phyloP scores from a whole-genome alignment of 2,113 vertebrate species.

The Pterophyllum scalare region DNA sequence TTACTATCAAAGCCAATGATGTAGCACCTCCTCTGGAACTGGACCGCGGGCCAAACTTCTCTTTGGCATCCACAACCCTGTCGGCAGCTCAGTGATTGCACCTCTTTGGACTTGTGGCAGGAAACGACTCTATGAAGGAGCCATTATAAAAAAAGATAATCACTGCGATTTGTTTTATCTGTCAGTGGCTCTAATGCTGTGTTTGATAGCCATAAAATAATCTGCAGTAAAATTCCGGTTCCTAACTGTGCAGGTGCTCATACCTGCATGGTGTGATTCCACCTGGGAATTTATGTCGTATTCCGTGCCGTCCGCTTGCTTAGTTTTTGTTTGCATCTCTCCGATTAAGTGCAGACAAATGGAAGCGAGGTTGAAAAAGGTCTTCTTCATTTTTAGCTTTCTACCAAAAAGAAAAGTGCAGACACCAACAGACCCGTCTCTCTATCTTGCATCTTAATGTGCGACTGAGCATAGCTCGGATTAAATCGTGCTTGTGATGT shows the following conservation, averaged over 20 bases:
- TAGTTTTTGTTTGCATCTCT: background rate
- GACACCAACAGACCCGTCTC: background rate
- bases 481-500: slow-evolving; percentile 16
- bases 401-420: background rate
- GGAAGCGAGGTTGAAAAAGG: background rate
- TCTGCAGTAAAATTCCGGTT: background rate
- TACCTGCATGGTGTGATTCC: background rate
- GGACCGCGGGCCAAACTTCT: background rate
- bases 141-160: background rate
- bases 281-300: background rate
- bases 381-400: background rate
- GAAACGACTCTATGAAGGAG: background rate
- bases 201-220: background rate
- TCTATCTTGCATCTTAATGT: background rate
- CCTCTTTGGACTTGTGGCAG: background rate
- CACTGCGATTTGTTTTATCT: background rate
- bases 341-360: background rate
- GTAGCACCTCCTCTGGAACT: background rate
- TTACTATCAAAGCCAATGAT: background rate
- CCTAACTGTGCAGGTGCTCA: background rate
- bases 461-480: background rate
- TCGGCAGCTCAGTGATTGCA: too few relatives aligned
- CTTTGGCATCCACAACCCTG: too few relatives aligned
- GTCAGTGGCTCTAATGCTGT: background rate
- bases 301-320: background rate